These are phyloP conservation scores for Dicycla oo DNA, from an alignment of 2,888 invertebrate species.

Conservation along the genomic window DNA sequence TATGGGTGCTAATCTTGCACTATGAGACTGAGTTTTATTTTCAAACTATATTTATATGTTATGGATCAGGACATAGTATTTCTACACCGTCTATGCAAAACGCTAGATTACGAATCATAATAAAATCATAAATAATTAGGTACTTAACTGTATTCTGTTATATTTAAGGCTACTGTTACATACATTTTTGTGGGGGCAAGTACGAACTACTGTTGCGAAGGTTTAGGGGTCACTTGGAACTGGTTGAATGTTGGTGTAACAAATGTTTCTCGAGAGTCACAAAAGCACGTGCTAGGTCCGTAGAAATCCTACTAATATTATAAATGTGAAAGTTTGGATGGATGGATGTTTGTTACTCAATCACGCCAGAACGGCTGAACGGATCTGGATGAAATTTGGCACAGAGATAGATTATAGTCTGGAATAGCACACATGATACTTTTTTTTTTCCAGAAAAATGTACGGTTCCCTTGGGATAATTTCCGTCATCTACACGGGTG, in stretches of 20 bases:
- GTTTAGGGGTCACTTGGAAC: background rate
- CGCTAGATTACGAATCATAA: slow-evolving; percentile 57
- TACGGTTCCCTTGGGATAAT: too few relatives aligned
- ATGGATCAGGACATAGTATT: slow-evolving; percentile 61
- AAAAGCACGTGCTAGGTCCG: too few relatives aligned
- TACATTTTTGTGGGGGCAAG: slow-evolving; percentile 20
- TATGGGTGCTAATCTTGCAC: slow-evolving; percentile 57
- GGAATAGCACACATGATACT: too few relatives aligned
- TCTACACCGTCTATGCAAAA: slow-evolving; percentile 63
- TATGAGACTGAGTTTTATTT: slow-evolving; percentile 64
- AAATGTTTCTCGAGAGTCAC: background rate
- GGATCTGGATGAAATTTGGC: too few relatives aligned
- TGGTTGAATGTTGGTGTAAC: slow-evolving; percentile 2
- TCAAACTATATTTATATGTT: slow-evolving; percentile 49
- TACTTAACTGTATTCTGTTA: slow-evolving; percentile 60
- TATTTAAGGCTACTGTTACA: slow-evolving; percentile 54
- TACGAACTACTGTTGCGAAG: slow-evolving; percentile 36
- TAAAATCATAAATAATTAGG: slow-evolving; percentile 61
- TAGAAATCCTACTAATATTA: too few relatives aligned
- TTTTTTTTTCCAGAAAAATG: too few relatives aligned
- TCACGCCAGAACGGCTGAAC: too few relatives aligned
- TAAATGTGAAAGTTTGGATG: too few relatives aligned
- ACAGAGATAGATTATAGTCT: too few relatives aligned
- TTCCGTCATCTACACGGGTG: too few relatives aligned
- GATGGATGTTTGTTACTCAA: too few relatives aligned